Conservation (phyloP, 2,113 vertebrate genomes). For the Protomyctophum bolini region DNA sequence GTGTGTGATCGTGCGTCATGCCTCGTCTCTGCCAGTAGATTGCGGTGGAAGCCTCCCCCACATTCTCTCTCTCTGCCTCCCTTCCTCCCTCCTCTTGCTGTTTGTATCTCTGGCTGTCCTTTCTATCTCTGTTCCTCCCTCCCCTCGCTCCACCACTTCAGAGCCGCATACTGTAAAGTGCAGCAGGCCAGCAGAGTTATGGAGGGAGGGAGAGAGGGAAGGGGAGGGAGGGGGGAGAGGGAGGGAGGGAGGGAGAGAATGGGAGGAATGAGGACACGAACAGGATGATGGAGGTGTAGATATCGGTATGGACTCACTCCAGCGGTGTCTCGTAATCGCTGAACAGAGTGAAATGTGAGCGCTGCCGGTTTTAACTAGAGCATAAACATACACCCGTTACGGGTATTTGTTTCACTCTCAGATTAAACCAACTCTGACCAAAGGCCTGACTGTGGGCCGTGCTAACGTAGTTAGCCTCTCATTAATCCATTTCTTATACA, state of each 20-base stretch:
- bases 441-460: too few species aligned
- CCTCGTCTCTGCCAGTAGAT: too few species aligned
- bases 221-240: conserved; percentile 34
- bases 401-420: neutral
- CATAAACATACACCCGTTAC: too few species aligned
- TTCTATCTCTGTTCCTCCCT: conserved; percentile 31
- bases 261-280: neutral
- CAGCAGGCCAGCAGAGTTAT: conserved; percentile 36
- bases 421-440: conserved; percentile 9
- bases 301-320: conserved; percentile 7
- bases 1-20: too few species aligned
- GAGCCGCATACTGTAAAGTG: conserved; percentile 32
- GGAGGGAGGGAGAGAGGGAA: neutral
- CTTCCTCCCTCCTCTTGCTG: conserved; percentile 24
- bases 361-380: too few species aligned
- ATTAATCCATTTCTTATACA: too few species aligned
- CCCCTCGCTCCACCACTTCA: conserved; percentile 31
- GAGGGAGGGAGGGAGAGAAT: conserved; percentile 4
- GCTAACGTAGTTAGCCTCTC: too few species aligned
- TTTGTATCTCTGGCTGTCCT: too few species aligned
- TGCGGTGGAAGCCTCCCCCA: too few species aligned
- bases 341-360: too few species aligned
- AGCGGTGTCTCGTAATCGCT: too few species aligned
- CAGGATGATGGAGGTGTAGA: conserved; percentile 24
- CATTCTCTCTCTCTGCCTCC: neutral